These are phyloP conservation scores for Papilio helenus DNA, from an alignment of 1,140 invertebrate genomes.

Conservation along the genomic window DNA sequence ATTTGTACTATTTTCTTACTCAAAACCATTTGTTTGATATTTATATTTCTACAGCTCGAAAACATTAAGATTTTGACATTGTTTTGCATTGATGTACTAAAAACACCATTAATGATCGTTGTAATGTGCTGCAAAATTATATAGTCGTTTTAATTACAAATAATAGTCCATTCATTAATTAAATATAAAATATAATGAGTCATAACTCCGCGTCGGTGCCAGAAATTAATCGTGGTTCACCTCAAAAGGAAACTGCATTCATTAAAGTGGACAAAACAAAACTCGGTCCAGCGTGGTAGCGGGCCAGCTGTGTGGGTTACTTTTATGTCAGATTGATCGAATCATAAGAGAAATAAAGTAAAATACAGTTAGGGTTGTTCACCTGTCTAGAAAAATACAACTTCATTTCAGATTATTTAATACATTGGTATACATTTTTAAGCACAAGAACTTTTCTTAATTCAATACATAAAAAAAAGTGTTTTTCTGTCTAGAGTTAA, in stretches of 20 bases:
- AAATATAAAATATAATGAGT: conserved; percentile 21
- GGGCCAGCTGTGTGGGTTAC: conserved; percentile 29
- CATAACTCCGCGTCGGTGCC: background rate
- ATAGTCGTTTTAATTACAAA: background rate
- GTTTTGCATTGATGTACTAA: background rate
- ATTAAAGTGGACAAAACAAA: conserved; percentile 6
- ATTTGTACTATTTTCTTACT: background rate
- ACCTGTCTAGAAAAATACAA: conserved; percentile 21
- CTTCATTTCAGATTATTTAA: background rate
- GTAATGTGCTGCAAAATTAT: background rate
- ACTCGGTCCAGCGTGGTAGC: background rate
- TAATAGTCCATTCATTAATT: conserved; percentile 4
- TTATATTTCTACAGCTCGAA: background rate
- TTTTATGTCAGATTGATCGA: conserved; percentile 19
- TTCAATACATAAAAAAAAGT: background rate
- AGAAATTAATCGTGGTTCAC: conserved; percentile 23
- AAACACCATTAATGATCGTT: background rate
- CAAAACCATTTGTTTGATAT: background rate
- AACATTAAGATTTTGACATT: background rate
- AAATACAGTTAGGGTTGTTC: conserved; percentile 36
- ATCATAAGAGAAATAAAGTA: conserved; percentile 27
- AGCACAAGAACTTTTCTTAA: background rate
- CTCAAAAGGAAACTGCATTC: conserved; percentile 27
- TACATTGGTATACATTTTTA: background rate
- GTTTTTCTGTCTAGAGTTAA: background rate